Evolutionary conservation across 2,888 invertebrate species (phyloP), one percentile per base, ranked within the genome.

Genomic region (Platycnemis pennipes): DNA sequence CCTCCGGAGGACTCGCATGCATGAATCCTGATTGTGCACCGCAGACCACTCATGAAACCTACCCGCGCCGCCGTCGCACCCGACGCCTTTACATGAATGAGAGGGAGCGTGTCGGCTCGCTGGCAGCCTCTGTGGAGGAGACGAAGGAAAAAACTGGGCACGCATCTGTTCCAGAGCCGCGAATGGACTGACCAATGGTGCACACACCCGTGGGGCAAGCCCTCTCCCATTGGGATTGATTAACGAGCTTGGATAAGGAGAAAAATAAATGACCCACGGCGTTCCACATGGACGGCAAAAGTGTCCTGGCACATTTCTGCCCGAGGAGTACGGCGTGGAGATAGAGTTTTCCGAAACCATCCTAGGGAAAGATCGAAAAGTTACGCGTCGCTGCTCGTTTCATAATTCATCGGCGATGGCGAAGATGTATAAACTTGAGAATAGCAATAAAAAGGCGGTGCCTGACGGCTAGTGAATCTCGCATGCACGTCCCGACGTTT

Each of bases 231-330:
- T 63, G 56, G 89, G 56, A 56, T 77, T 89, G 89, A 89, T 89
- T 42, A 89, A 89, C 26, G 89, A 89, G 89, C 22, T 89, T 89
- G 37, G 56, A 77, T 56, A 89, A 89, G 89, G 89, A 13, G 77
- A 77, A 37, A 63, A 77, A 77, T 77, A 77, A 77, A 77, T 77
- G 77, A 77, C 77, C 77, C 37, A 8, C 37, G 77, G 37, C 77
- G 77, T 37, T 11, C 13, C 37, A 37, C 37, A 11, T 1, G 26
- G 77, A 77, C 3, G 63, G 63, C n/a, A 63, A 63, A 77, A 11
- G 77, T 77, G 77, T 77, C 77, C 37, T 37, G 77, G 77, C 37
- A 16, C 13, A 77, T 77, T 77, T 37, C 37, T 37, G 26, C 13
- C 77, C 31, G 13, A 13, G 77, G 31, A 37, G 77, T 37, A 31